These are phyloP conservation scores for Mellilla xanthometata DNA, from an alignment of 2,888 invertebrate species.

Conservation along the genomic window DNA sequence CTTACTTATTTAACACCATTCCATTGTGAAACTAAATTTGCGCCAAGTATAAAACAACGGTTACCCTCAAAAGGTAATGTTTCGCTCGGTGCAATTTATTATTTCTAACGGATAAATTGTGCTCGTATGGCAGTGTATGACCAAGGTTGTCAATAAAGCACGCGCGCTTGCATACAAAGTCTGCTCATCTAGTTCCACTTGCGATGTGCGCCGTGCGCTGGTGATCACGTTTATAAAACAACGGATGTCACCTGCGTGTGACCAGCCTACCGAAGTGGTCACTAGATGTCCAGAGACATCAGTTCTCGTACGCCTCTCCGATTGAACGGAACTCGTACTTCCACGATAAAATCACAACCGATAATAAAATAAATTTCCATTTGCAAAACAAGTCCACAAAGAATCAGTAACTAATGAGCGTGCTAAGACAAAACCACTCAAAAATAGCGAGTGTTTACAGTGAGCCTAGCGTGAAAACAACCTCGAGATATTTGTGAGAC, in stretches of 20 bases:
- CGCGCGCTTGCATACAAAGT: conserved; percentile 56
- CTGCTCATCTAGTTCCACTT: conserved; percentile 47
- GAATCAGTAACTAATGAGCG: conserved; percentile 13
- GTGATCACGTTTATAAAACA: conserved; percentile 64
- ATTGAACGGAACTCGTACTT: conserved; percentile 53
- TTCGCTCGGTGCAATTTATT: conserved; percentile 48
- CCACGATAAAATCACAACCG: conserved; percentile 31
- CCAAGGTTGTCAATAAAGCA: conserved; percentile 56
- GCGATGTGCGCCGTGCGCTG: conserved; percentile 49
- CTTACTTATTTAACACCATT: conserved; percentile 6
- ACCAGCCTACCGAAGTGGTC: conserved; percentile 62
- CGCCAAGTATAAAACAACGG: conserved; percentile 46
- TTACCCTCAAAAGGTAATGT: conserved; percentile 44
- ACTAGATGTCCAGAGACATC: conserved; percentile 47
- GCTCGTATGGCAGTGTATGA: conserved; percentile 40
- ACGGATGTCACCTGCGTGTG: conserved; percentile 73
- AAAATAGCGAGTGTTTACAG: conserved; percentile 22
- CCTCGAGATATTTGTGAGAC: conserved; percentile 27
- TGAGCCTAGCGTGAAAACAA: conserved; percentile 12
- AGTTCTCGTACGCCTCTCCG: conserved; percentile 59
- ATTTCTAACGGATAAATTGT: conserved; percentile 64
- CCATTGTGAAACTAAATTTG: conserved; percentile 17
- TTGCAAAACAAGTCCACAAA: background rate
- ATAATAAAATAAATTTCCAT: conserved; percentile 24
- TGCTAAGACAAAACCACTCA: conserved; percentile 19